Percentiles rank a stretch among this genome's conserved stretches.
phyloP scores from a whole-genome alignment of 2,888 invertebrate genomes.

The Melanchra persicariae region DNA sequence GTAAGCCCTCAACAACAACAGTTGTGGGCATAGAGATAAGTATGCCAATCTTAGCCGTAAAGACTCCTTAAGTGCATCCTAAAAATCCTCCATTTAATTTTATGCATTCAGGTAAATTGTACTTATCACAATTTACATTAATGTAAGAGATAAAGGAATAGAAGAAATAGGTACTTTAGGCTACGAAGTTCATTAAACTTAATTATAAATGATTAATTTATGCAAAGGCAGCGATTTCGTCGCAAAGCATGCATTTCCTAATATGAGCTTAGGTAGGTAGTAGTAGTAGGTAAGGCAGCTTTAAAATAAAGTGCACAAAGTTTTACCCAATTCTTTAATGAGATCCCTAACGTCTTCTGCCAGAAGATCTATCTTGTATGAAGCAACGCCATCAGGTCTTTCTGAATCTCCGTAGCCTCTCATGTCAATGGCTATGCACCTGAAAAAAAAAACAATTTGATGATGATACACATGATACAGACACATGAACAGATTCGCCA shows the following conservation, averaged over 20 bases:
- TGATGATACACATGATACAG: neutral
- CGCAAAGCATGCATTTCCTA: neutral
- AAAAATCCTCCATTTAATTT: no score
- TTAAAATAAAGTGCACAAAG: conserved; percentile 9
- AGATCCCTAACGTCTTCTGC: conserved; percentile 91
- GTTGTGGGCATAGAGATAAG: neutral
- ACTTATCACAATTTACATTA: no score
- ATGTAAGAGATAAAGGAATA: no score
- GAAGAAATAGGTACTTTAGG: neutral
- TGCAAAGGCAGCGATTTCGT: conserved; percentile 19
- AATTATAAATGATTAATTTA: conserved; percentile 9
- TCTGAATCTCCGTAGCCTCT: conserved; percentile 93
- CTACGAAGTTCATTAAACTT: conserved; percentile 2
- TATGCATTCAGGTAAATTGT: neutral
- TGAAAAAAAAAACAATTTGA: conserved; percentile 73
- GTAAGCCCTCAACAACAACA: neutral
- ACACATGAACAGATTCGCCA: neutral
- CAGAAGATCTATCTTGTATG: conserved; percentile 89
- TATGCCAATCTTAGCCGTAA: neutral
- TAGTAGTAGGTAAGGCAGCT: no score
- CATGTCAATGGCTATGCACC: conserved; percentile 93
- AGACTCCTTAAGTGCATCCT: neutral
- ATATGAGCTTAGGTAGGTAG: neutral
- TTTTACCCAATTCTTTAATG: conserved; percentile 87
- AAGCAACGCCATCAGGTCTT: conserved; percentile 88